phyloP scores from a whole-genome alignment of 2,888 invertebrate species.

The Drosophila barbarae region DNA sequence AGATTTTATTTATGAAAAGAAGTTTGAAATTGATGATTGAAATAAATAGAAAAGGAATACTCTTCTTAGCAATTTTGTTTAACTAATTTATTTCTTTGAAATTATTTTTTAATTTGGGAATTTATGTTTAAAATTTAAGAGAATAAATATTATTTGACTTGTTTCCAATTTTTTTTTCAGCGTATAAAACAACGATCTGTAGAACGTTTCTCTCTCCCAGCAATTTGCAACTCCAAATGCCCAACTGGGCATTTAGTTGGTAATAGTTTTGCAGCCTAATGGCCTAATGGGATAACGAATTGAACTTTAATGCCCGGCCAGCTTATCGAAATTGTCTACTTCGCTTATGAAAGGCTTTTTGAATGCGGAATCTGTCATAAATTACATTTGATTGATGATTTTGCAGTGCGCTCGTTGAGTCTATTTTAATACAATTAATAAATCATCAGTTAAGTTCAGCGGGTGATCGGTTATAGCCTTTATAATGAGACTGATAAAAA shows the following conservation, averaged over 20 bases:
- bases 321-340: conserved; percentile 17
- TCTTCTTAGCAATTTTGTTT: rapidly evolving
- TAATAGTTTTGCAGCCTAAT: conserved; percentile 37
- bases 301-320: conserved; percentile 30
- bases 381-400: conserved; percentile 39
- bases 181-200: neutral
- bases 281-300: conserved; percentile 39
- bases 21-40: neutral
- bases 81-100: neutral
- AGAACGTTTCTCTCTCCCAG: conserved; percentile 18
- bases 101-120: neutral
- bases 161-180: neutral
- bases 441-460: conserved; percentile 22
- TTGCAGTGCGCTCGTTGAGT: conserved; percentile 1
- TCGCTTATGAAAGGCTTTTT: neutral
- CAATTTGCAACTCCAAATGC: conserved; percentile 33
- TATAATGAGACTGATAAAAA: conserved; percentile 1
- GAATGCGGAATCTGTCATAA: conserved; percentile 15
- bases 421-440: conserved; percentile 31
- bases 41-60: neutral
- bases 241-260: conserved; percentile 36
- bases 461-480: conserved; percentile 10
- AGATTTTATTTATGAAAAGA: neutral
- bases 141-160: neutral
- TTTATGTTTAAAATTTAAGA: neutral